Percentiles rank a stretch among this genome's conserved stretches.
Evolutionary conservation across 2,113 vertebrate genomes (phyloP).

Genomic region (Amphiprion percula): DNA sequence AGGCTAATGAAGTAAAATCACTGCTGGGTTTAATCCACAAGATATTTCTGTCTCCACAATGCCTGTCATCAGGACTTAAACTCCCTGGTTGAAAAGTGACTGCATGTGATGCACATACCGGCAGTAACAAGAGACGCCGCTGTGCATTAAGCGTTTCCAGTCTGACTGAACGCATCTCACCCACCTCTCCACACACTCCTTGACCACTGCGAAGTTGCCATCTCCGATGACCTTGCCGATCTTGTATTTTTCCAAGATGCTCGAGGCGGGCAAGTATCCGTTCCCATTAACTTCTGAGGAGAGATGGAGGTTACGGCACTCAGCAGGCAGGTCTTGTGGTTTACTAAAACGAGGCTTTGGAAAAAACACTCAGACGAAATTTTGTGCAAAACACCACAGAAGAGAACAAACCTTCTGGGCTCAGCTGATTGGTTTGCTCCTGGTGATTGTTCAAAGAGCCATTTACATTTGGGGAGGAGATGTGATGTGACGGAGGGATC

Average conservation of each 20-base stretch:
- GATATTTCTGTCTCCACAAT: slow-evolving; percentile 45
- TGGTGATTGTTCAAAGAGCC: slow-evolving; percentile 80
- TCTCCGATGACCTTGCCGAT: slow-evolving; percentile 98
- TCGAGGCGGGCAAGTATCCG: slow-evolving; percentile 83
- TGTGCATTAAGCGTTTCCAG: neutral
- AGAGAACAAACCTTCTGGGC: slow-evolving; percentile 89
- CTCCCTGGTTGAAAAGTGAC: slow-evolving; percentile 17
- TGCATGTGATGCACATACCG: slow-evolving; percentile 4
- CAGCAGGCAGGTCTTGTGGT: neutral
- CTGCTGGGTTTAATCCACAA: slow-evolving; percentile 46
- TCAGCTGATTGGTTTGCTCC: slow-evolving; percentile 84
- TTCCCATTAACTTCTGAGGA: slow-evolving; percentile 90
- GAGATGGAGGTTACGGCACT: slow-evolving; percentile 25
- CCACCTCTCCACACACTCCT: slow-evolving; percentile 94
- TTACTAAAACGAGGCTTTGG: neutral
- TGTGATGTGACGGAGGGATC: slow-evolving; percentile 85
- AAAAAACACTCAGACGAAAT: neutral
- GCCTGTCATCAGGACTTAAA: slow-evolving; percentile 36
- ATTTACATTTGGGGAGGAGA: slow-evolving; percentile 88
- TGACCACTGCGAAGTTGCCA: slow-evolving; percentile 98
- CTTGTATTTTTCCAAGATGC: slow-evolving; percentile 93
- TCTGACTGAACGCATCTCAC: slow-evolving; percentile 28
- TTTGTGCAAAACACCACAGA: slow-evolving; percentile 24
- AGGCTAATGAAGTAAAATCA: slow-evolving; percentile 59
- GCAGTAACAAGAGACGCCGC: neutral